phyloP scores from a whole-genome alignment of 2,888 invertebrate species.

The Nomada flava region DNA sequence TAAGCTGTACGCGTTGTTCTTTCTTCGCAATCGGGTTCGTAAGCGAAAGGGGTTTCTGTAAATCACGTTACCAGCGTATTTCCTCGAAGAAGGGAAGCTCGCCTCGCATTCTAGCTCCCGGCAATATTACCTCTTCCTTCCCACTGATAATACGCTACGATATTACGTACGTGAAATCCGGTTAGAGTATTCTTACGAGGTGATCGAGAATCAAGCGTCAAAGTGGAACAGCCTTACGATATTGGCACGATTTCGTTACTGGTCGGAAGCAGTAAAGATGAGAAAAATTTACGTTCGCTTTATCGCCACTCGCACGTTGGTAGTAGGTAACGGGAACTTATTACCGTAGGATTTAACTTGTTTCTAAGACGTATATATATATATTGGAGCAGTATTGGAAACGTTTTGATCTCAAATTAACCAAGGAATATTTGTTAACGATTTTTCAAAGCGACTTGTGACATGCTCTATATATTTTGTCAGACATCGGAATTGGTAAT shows the following conservation, averaged over 20 bases:
- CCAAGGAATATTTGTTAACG: too few relatives aligned
- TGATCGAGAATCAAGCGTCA: neutral
- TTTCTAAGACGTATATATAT: neutral
- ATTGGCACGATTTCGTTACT: neutral
- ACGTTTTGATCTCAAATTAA: too few relatives aligned
- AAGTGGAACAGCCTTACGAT: neutral
- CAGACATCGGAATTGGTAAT: too few relatives aligned
- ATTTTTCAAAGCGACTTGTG: too few relatives aligned
- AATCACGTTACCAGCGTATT: neutral
- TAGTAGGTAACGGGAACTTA: neutral
- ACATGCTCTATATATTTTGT: too few relatives aligned
- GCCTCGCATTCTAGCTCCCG: slow-evolving; percentile 1
- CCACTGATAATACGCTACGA: neutral
- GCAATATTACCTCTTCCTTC: slow-evolving; percentile 30
- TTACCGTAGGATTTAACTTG: neutral
- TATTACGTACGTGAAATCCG: slow-evolving; percentile 26
- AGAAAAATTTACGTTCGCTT: too few relatives aligned
- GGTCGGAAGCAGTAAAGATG: neutral
- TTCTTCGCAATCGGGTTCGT: neutral
- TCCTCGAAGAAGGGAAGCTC: neutral
- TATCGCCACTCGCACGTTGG: neutral
- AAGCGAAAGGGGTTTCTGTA: neutral
- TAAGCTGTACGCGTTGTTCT: neutral
- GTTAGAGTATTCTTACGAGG: slow-evolving; percentile 10
- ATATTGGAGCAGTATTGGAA: neutral